Base-by-base conservation (phyloP, 2,888 invertebrate genomes). In the Thumatha senex region DNA sequence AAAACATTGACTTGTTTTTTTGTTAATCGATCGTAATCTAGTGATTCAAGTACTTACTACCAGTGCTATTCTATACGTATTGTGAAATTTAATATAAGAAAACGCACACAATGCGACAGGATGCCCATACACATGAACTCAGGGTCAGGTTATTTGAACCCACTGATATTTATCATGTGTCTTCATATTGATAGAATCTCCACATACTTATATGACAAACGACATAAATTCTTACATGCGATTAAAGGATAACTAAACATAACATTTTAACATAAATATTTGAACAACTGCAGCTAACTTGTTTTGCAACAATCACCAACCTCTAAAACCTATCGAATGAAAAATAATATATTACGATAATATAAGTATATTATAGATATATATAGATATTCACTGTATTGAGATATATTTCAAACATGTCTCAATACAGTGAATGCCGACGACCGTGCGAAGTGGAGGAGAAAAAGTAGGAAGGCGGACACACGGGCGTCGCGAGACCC, bases 121-220 rank as follows among this genome's bases (percentile, higher is more conserved):
- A 18, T 18, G 33, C 7, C 65, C 75, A 79, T 77, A 78, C 78
- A 79, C 76, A 73, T 62, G 57, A 14, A 59, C 54, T 58, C 50
- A 52, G 67, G 69, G 72, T 67, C 63, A 59, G 69, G 72, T 34
- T 77, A 82, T 78, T 76, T 71, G 70, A 70, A 72, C 75, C 66
- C 76, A 76, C 72, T 70, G 50, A 61, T 63, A 70, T 67, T 71
- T 80, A 80, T 81, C 78, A 65, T 61, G 61, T 69, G 62, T 72
- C 63, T 61, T 56, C 51, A 56, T 65, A 65, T 72, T 63, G 72
- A 74, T 78, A 67, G 48, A 73, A 74, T 78, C 78, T 54, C 51
- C 68, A 67, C 61, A 68, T 61, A n/a, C n/a, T n/a, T n/a, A 24
- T 24, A 61, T 68, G 74, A 77, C 77, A 75, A 74, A 75, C 61